These are phyloP conservation scores for Ceratina japonica DNA, from an alignment of 1,140 invertebrate genomes.

Conservation along the genomic window DNA sequence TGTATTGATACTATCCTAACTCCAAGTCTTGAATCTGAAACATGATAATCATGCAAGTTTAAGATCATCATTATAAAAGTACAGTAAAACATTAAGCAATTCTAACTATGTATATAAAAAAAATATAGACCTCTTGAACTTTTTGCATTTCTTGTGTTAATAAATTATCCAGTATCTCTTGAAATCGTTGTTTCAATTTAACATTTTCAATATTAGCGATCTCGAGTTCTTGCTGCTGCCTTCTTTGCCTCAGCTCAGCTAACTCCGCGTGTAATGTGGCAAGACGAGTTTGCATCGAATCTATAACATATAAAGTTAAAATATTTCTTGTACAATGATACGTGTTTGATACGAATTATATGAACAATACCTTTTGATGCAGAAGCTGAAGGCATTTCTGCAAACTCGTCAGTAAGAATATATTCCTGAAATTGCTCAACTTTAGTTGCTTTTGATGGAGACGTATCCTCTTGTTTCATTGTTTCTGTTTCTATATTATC, in stretches of 20 bases:
- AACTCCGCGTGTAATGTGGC: constrained; percentile 84
- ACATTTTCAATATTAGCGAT: constrained; percentile 92
- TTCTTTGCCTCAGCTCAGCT: constrained; percentile 84
- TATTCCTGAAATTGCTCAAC: constrained; percentile 74
- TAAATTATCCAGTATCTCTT: constrained; percentile 88
- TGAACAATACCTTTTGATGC: constrained; percentile 58
- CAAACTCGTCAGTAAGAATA: constrained; percentile 72
- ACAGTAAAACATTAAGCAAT: background rate
- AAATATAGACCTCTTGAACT: constrained; percentile 83
- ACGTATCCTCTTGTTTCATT: constrained; percentile 45
- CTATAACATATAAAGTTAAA: constrained; percentile 55
- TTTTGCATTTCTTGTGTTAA: constrained; percentile 89
- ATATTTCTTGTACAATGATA: background rate
- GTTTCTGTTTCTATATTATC: constrained; percentile 63
- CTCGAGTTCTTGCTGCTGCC: constrained; percentile 89
- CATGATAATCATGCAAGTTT: constrained; percentile 32
- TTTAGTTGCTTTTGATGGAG: constrained; percentile 68
- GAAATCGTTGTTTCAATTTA: constrained; percentile 89
- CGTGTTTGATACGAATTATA: background rate
- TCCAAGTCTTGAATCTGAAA: constrained; percentile 71
- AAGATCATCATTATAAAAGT: background rate
- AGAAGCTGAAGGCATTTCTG: constrained; percentile 63
- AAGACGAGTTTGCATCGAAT: constrained; percentile 72
- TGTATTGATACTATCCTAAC: constrained; percentile 51
- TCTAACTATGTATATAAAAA: constrained; percentile 6